Percentiles rank a stretch among this genome's conserved stretches.
Evolutionary conservation across 2,113 vertebrate species (phyloP).

Genomic region (Oryzias celebensis): DNA sequence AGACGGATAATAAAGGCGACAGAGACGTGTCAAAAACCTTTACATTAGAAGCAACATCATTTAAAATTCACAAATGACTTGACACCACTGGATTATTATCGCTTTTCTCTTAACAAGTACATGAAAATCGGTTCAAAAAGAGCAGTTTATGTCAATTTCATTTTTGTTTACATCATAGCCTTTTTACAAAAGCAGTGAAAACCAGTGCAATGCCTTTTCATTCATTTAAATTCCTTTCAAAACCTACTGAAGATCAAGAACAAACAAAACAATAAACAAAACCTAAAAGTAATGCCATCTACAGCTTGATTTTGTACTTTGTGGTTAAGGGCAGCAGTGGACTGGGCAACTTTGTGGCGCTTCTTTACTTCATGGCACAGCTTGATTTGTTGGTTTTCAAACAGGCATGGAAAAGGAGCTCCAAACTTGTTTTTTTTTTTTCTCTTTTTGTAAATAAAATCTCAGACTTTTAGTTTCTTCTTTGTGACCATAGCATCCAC

Average conservation of each 20-base stretch:
- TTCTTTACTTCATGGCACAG: not conserved
- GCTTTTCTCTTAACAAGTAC: conserved; percentile 26
- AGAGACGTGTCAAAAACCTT: conserved; percentile 12
- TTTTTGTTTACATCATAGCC: conserved; percentile 22
- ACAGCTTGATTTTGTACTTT: conserved; percentile 26
- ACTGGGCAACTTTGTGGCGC: conserved; percentile 23
- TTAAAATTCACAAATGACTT: conserved; percentile 50
- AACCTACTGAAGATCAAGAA: not conserved
- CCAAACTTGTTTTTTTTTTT: too few species aligned
- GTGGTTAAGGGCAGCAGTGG: conserved; percentile 40
- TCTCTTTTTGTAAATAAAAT: too few species aligned
- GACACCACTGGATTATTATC: conserved; percentile 28
- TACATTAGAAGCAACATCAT: conserved; percentile 48
- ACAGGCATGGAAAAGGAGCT: too few species aligned
- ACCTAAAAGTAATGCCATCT: conserved; percentile 3
- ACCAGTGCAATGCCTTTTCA: conserved; percentile 63
- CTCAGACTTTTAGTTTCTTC: too few species aligned
- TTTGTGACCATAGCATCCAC: too few species aligned
- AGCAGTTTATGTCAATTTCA: conserved; percentile 52
- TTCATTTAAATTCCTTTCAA: conserved; percentile 30
- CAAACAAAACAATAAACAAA: conserved; percentile 34
- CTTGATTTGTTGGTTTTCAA: not conserved
- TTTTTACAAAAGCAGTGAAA: conserved; percentile 50
- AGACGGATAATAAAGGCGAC: conserved; percentile 30
- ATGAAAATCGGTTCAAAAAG: conserved; percentile 38